Evolutionary conservation across 1,140 invertebrate genomes (phyloP).

Genomic region (Copidosoma floridanum): DNA sequence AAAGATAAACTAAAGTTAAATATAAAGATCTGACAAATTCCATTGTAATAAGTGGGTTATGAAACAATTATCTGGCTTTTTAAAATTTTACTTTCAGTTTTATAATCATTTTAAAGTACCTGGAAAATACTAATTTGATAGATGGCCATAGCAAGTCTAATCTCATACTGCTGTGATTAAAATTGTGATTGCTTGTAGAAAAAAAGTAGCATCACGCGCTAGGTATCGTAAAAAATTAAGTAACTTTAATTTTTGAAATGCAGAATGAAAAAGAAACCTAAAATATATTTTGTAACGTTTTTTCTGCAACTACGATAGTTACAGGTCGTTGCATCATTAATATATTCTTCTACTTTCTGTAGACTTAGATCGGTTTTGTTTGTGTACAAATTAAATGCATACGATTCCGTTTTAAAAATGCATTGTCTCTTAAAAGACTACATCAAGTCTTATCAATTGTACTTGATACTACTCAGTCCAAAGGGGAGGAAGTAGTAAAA

Average conservation of each 20-base stretch:
- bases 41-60: constrained; percentile 16
- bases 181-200: constrained; percentile 20
- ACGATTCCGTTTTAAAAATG: constrained; percentile 50
- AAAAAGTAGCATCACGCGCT: background rate
- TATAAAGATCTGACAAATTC: constrained; percentile 40
- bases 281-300: constrained; percentile 33
- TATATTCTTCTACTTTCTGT: too few species aligned
- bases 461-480: too few species aligned
- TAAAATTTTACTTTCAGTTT: background rate
- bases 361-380: too few species aligned
- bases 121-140: constrained; percentile 17
- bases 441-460: constrained; percentile 26
- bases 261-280: background rate
- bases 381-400: too few species aligned
- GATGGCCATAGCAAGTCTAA: constrained; percentile 16
- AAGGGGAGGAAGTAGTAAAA: too few species aligned
- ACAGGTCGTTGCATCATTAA: constrained; percentile 44
- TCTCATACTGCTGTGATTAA: constrained; percentile 32
- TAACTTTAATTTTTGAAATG: constrained; percentile 3
- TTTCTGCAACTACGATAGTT: constrained; percentile 36
- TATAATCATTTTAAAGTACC: constrained; percentile 1
- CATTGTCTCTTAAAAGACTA: constrained; percentile 49
- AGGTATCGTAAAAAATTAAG: background rate
- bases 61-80: constrained; percentile 14
- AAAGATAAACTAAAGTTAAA: constrained; percentile 28